Conservation (phyloP, 2,888 invertebrate species). For the Linnaemya tessellans region DNA sequence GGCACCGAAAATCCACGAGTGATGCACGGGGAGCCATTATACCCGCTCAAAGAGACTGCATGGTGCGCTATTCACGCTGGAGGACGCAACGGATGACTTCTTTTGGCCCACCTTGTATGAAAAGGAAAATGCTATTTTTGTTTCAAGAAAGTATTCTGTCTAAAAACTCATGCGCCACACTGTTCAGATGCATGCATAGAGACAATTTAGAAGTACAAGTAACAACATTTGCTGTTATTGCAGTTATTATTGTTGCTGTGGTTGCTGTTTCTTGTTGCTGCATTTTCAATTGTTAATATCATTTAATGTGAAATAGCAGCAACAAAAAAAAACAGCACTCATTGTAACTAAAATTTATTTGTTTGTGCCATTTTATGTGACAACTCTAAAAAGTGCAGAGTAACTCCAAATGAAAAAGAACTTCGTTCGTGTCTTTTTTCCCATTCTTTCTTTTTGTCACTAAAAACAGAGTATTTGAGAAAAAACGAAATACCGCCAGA, state of each 20-base stretch:
- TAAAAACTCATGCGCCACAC: not conserved
- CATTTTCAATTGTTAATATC: slow-evolving; percentile 62
- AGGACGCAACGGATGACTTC: no score
- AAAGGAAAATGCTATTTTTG: no score
- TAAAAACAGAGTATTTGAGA: slow-evolving; percentile 6
- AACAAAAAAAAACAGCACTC: not conserved
- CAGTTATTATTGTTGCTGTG: slow-evolving; percentile 52
- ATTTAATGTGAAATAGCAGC: slow-evolving; percentile 35
- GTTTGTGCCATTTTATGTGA: slow-evolving; percentile 67
- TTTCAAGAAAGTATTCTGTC: no score
- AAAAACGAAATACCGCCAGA: slow-evolving; percentile 30
- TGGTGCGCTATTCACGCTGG: no score
- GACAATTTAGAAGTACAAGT: slow-evolving; percentile 16
- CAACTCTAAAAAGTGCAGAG: slow-evolving; percentile 59
- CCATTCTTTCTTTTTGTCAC: slow-evolving; percentile 21
- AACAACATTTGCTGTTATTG: slow-evolving; percentile 29
- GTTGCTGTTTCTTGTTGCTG: slow-evolving; percentile 59
- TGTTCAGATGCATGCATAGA: slow-evolving; percentile 20
- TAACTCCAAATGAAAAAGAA: slow-evolving; percentile 31
- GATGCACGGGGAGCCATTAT: no score
- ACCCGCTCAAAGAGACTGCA: no score
- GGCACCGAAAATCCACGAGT: no score
- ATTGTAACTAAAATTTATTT: slow-evolving; percentile 62
- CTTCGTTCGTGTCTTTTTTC: slow-evolving; percentile 6
- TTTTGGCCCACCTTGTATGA: no score